A percentile compares a stretch with the other conserved stretches of the same genome.
These are phyloP conservation scores for Hesperophylax magnus DNA, from an alignment of 1,140 invertebrate species.

Conservation along the genomic window DNA sequence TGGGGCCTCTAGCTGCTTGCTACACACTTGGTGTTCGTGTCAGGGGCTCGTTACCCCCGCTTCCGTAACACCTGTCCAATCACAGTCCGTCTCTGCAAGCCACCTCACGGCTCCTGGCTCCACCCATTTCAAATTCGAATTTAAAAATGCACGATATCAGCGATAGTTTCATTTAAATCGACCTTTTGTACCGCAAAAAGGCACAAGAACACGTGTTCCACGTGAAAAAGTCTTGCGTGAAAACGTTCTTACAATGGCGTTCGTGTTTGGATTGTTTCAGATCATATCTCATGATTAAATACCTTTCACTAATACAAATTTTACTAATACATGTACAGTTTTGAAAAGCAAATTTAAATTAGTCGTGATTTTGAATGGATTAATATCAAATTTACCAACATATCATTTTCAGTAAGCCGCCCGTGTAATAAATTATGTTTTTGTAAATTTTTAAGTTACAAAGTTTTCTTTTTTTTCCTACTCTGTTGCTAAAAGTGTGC, in stretches of 20 bases:
- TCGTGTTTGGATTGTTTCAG: conserved; percentile 28
- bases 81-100: conserved; percentile 37
- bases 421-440: too few relatives aligned
- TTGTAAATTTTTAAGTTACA: too few relatives aligned
- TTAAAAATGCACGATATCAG: conserved; percentile 49
- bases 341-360: conserved; percentile 13
- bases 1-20: background rate
- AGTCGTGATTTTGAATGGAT: conserved; percentile 9
- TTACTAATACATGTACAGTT: conserved; percentile 21
- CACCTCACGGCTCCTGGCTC: conserved; percentile 19
- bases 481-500: too few relatives aligned
- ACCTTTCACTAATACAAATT: conserved; percentile 42
- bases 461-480: too few relatives aligned
- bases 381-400: background rate
- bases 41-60: conserved; percentile 47
- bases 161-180: conserved; percentile 50
- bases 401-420: too few relatives aligned
- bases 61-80: conserved; percentile 46
- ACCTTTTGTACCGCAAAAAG: background rate
- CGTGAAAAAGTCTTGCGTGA: conserved; percentile 24
- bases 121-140: conserved; percentile 51
- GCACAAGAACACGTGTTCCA: conserved; percentile 8
- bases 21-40: conserved; percentile 43
- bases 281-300: conserved; percentile 37
- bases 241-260: conserved; percentile 23